A percentile compares a stretch with the other conserved stretches of the same genome.
Evolutionary conservation across 1,140 invertebrate species (phyloP).

Genomic region (Ceratitis capitata): DNA sequence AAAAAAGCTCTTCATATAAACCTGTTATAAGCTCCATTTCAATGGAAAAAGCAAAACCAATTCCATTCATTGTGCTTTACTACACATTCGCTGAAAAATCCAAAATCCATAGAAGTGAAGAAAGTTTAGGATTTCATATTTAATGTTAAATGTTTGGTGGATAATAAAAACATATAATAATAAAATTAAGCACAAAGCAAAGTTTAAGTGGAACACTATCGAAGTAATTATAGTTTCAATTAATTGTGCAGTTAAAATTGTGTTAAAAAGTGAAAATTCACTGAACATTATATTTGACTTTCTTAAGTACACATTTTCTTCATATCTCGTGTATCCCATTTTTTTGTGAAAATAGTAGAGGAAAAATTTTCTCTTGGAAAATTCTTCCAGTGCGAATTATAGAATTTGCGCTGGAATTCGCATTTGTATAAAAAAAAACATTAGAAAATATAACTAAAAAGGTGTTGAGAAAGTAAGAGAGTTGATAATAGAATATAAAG

Average conservation of each 20-base stretch:
- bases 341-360: slow-evolving; percentile 17
- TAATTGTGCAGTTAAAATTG: neutral
- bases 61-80: slow-evolving; percentile 25
- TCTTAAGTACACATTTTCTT: neutral
- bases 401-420: slow-evolving; percentile 16
- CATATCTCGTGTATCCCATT: neutral
- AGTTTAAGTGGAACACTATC: neutral
- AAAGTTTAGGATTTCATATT: slow-evolving; percentile 36
- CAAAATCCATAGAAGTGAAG: slow-evolving; percentile 25
- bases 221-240: neutral
- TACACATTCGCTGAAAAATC: slow-evolving; percentile 33
- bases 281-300: neutral
- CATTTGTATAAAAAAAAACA: neutral
- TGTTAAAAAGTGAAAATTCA: neutral
- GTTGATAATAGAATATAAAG: neutral
- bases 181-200: neutral
- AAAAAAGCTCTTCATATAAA: slow-evolving; percentile 9
- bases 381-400: slow-evolving; percentile 19
- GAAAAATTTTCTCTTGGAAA: slow-evolving; percentile 13
- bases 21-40: neutral
- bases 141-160: slow-evolving; percentile 6
- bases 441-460: neutral
- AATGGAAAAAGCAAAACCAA: slow-evolving; percentile 2
- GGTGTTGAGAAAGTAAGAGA: slow-evolving; percentile 11
- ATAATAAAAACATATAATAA: neutral